Base-by-base conservation (phyloP, 2,797 vertebrate genomes). In the Brotula barbata region DNA sequence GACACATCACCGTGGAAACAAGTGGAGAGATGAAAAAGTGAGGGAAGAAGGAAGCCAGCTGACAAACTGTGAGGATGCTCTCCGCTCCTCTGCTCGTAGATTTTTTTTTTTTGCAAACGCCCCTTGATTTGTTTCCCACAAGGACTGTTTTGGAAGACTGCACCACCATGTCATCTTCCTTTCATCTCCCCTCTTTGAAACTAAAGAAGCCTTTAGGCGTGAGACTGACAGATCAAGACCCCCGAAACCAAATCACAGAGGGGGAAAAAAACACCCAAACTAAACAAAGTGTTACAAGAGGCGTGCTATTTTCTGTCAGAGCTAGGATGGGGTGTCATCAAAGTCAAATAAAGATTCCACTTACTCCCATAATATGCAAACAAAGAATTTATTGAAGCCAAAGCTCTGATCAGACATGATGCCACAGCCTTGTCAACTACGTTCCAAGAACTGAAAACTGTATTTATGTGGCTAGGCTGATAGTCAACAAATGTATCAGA, bases 141-240 rank as follows among this genome's bases (percentile, higher is more conserved):
- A 67, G 58, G 60, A 41, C 2, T 51, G 62, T 80, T 84, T 76
- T 77, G 60, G 73, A 71, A 73, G 73, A 69, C 71, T 69, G 71
- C 28, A 36, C 71, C 77, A 78, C 58, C 62, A 66, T 70, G 54
- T 58, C 74, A 76, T 67, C 74, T 54, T 72, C 28, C 69, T 75
- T 81, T 85, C 55, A 84, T 81, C 61, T 67, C 36, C 33, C 28
- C 50, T 28, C 54, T 82, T 80, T 78, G 72, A 84, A 85, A 80
- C 58, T 58, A 59, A 78, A 81, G 68, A 70, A 59, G 63, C 71
- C 75, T 81, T 79, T 49, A 72, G 79, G 69, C 51, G 10, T 33
- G 42, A 3, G 33, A 74, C 71, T 79, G 72, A 75, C 69, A 73
- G 54, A 73, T 70, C 66, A 79, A 14, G 41, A 53, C 66, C 47